Conservation (phyloP, 2,113 vertebrate species). For the Recurvirostra avosetta region DNA sequence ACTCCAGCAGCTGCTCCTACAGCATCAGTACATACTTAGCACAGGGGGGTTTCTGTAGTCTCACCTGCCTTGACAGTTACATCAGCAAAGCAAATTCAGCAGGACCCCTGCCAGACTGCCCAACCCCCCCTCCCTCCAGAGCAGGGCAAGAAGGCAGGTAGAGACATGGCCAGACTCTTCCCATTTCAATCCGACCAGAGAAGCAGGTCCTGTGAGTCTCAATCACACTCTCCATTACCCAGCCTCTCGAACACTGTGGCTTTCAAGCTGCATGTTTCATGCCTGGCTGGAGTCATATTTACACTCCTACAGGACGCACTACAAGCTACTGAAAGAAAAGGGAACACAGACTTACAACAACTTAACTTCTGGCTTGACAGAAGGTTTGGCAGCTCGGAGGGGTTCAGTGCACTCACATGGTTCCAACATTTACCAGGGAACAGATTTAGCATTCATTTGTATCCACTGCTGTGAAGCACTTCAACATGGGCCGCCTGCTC, state of each 20-base stretch:
- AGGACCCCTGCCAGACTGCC: neutral
- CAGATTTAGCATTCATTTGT: conserved; percentile 33
- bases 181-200: neutral
- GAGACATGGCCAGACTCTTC: neutral
- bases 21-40: neutral
- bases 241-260: neutral
- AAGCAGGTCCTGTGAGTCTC: neutral
- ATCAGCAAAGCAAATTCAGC: neutral
- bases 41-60: neutral
- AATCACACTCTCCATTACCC: neutral
- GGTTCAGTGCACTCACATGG: conserved; percentile 6
- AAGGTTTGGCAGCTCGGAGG: conserved; percentile 34
- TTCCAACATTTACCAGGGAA: conserved; percentile 43
- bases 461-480: conserved; percentile 37
- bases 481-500: conserved; percentile 3
- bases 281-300: conserved; percentile 21
- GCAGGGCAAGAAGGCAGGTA: neutral
- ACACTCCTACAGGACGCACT: conserved; percentile 16
- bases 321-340: neutral
- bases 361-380: conserved; percentile 48
- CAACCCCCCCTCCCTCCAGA: accelerated
- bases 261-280: conserved; percentile 8
- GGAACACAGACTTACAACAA: conserved; percentile 6
- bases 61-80: neutral
- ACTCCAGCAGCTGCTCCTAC: neutral